Base-by-base conservation (phyloP, 2,113 vertebrate species). In the Cololabis saira region DNA sequence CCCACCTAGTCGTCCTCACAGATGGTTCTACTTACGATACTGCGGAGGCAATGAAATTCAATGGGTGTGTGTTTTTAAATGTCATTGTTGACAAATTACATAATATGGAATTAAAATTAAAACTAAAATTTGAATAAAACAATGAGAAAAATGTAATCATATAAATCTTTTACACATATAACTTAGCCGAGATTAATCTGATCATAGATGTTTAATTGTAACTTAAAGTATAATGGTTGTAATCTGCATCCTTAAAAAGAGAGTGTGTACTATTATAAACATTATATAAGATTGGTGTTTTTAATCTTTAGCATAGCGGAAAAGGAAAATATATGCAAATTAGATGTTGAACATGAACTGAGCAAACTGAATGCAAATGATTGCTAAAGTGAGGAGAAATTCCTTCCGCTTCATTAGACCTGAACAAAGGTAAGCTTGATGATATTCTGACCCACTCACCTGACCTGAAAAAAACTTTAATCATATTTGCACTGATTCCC, bases 401-500 rank as follows among this genome's bases (percentile, higher is more conserved):
- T 68, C 40, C 49, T 24, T 65, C 48, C 64, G 17, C 61, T 54
- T 76, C 63, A 61, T 83, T 60, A 68, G 67, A 80, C 73, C 67
- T 56, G 33, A 75, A 58, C 77, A 83, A 69, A 67, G 68, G 27
- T 81, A 77, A 83, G 60, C 82, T 74, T 71, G 64, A 66, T 87
- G 68, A 87, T 84, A 55, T 56, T 64, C 40, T 83, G 75, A 85
- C 80, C 78, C 81, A 69, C 41, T 58, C 52, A 9, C 76, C 69
- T 76, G 82, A 87, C 80, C 84, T 12, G 56, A 71, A 87, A 87
- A 27, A 7, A 81, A 76, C 75, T 71, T 43, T 72, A 67, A 83
- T 82, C 74, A 86, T 74, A 71, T 85, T 80, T 82, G 27, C 50
- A 45, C 47, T 70, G 56, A 72, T 83, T 85, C 56, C 75, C 70